Base-by-base conservation (phyloP, 2,797 vertebrate species). In the Carcharodon carcharias region DNA sequence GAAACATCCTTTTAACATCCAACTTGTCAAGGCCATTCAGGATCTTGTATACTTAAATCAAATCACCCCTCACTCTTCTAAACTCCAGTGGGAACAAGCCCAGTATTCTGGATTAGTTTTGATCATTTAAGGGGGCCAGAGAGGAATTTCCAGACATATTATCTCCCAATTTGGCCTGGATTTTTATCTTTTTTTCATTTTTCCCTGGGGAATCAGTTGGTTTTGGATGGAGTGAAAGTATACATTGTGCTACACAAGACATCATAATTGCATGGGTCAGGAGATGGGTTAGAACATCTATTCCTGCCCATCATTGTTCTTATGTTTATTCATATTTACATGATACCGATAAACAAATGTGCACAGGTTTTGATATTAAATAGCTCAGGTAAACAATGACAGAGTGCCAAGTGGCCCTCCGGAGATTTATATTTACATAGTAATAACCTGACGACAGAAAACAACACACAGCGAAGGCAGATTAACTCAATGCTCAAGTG, bases 381-480 rank as follows among this genome's bases (percentile, higher is more conserved):
- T 50, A 21, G 14, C 67, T 77, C 61, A 93, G n/a, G 18, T 21
- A 82, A 77, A 50, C 40, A 63, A 92, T 63, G 56, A 77, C 69
- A 77, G 50, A 56, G 7, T 95, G 69, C 67, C 94, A 31, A 54
- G 94, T 95, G 67, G 28, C 94, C 45, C 26, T 95, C 67, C 50
- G 21, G 94, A 56, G 73, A 73, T 95, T 95, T 77, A n/a, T 56
- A 95, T 56, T 95, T 95, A 93, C 94, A 56, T 50, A 77, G 69
- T 0, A 77, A 77, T 56, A 73, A 31, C 23, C 16, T 35, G 45
- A 77, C 9, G 69, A 77, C 50, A 95, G 54, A 95, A 77, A 56
- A 95, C 93, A 95, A 69, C 26, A 65, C 91, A 95, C 61, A 35
- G 28, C 58, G 45, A 56, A 95, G 45, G 6, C 45, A 56, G 69